Evolutionary conservation across 2,888 invertebrate genomes (phyloP).

Genomic region (Lithosia quadra): DNA sequence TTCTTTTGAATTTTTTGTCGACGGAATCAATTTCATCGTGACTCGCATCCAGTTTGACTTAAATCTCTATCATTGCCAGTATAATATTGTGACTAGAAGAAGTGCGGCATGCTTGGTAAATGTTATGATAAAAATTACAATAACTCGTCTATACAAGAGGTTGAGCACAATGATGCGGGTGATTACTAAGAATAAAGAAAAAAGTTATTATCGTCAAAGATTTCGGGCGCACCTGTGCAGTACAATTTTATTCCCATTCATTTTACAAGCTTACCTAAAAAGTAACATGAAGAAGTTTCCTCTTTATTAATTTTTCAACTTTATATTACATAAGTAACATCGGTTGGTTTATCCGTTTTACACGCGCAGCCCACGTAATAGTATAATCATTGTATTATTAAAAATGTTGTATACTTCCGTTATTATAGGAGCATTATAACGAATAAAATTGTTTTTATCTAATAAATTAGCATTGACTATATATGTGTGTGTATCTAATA

Average conservation of each 20-base stretch:
- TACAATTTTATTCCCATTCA: slow-evolving; percentile 86
- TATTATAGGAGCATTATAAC: slow-evolving; percentile 31
- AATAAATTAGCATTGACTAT: slow-evolving; percentile 28
- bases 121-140: slow-evolving; percentile 39
- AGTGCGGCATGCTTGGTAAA: slow-evolving; percentile 27
- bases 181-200: slow-evolving; percentile 77
- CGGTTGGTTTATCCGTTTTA: slow-evolving; percentile 77
- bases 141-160: slow-evolving; percentile 44
- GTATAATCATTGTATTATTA: slow-evolving; percentile 49
- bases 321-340: slow-evolving; percentile 84
- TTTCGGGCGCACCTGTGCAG: slow-evolving; percentile 84
- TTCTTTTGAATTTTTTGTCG: slow-evolving; percentile 63
- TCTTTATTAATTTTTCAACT: slow-evolving; percentile 87
- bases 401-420: slow-evolving; percentile 33
- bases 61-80: slow-evolving; percentile 54
- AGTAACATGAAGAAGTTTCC: slow-evolving; percentile 81
- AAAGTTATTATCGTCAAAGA: slow-evolving; percentile 85
- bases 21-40: slow-evolving; percentile 71
- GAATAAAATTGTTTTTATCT: slow-evolving; percentile 37
- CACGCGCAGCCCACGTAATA: slow-evolving; percentile 50
- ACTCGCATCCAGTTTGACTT: slow-evolving; percentile 68
- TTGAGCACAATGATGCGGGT: slow-evolving; percentile 59
- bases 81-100: slow-evolving; percentile 40
- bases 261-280: slow-evolving; percentile 86
- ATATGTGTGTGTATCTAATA: slow-evolving; percentile 43